phyloP scores from a whole-genome alignment of 2,113 vertebrate genomes.

The Alouatta palliata region DNA sequence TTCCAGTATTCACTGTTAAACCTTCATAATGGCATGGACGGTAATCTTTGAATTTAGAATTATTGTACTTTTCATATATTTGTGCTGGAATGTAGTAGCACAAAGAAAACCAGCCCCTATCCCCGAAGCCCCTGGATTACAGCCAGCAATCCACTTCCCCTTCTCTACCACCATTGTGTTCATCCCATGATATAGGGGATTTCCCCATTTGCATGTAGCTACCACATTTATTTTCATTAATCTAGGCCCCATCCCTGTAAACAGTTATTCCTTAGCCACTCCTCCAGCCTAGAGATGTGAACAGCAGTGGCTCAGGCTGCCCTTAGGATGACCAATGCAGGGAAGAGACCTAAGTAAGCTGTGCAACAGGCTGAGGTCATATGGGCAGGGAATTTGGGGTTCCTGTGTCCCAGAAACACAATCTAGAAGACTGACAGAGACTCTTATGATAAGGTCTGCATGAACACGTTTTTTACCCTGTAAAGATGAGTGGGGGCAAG shows the following conservation, averaged over 20 bases:
- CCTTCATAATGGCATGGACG: not conserved
- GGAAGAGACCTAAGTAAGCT: not conserved
- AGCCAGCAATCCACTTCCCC: not conserved
- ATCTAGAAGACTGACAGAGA: not conserved
- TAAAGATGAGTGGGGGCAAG: not conserved
- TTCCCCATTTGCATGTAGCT: not conserved
- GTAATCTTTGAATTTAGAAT: not conserved
- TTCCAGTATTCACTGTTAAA: not conserved
- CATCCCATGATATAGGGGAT: not conserved
- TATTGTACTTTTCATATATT: not conserved
- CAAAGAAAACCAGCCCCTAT: not conserved
- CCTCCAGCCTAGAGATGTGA: not conserved
- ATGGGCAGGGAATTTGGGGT: not conserved
- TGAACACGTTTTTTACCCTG: not conserved
- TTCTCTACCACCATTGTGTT: not conserved
- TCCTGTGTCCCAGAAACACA: not conserved
- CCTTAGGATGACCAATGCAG: not conserved
- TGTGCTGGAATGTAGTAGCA: not conserved
- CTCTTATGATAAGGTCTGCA: not conserved
- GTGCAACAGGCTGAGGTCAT: not conserved
- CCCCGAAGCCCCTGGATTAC: rapidly evolving
- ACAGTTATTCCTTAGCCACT: not conserved
- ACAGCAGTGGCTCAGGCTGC: not conserved
- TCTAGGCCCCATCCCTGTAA: not conserved
- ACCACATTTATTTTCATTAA: not conserved